A percentile compares a stretch with the other conserved stretches of the same genome.
phyloP scores from a whole-genome alignment of 2,888 invertebrate species.

The Tetheella fluctuosa region DNA sequence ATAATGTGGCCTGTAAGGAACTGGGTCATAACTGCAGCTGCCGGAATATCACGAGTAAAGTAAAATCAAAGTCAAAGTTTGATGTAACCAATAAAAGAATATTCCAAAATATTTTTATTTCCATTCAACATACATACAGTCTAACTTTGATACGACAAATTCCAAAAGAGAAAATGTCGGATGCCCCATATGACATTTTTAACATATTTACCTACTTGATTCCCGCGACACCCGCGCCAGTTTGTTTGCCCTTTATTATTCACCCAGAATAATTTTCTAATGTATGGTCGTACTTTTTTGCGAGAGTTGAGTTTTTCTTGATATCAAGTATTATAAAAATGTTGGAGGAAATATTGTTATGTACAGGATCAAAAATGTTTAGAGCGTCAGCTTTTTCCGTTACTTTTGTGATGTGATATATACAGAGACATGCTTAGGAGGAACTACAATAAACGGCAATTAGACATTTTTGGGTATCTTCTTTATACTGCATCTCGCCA shows the following conservation, averaged over 20 bases:
- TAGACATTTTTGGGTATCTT: too few relatives aligned
- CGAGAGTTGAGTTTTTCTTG: not conserved
- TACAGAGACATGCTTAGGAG: too few relatives aligned
- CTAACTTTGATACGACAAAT: not conserved
- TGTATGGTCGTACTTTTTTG: not conserved
- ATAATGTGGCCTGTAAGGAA: too few relatives aligned
- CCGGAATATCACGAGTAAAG: too few relatives aligned
- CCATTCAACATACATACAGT: not conserved
- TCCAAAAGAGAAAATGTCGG: not conserved
- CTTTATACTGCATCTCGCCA: not conserved
- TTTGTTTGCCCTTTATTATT: constrained; percentile 4
- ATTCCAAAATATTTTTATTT: not conserved
- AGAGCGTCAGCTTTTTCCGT: too few relatives aligned
- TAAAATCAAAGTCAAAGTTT: too few relatives aligned
- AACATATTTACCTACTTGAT: constrained; percentile 2
- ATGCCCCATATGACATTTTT: not conserved
- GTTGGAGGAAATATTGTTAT: not conserved
- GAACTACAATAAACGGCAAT: too few relatives aligned
- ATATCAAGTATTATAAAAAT: not conserved
- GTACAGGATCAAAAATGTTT: not conserved
- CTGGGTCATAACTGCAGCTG: too few relatives aligned
- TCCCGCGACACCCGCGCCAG: not conserved
- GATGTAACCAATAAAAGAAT: not conserved
- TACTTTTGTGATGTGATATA: too few relatives aligned
- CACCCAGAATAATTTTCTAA: constrained; percentile 7